Evolutionary conservation across 92 coral and sea anemone genomes (phyloP).

Genomic region (Epizoanthus rinbou): DNA sequence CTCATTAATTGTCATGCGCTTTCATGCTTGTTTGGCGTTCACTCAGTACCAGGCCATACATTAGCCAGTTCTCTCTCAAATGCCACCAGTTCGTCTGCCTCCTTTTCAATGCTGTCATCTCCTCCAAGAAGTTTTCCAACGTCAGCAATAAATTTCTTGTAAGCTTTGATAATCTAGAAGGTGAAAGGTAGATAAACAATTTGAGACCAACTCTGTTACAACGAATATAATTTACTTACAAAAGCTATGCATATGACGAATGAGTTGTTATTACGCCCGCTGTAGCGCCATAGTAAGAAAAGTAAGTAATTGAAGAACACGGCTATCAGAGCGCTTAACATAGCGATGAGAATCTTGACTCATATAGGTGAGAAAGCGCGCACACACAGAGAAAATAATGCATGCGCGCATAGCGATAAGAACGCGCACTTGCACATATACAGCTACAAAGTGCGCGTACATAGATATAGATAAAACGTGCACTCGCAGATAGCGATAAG

Average conservation of each 20-base stretch:
- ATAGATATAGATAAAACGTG: not conserved
- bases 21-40: too few species aligned
- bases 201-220: not conserved
- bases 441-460: not conserved
- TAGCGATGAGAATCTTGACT: too few species aligned
- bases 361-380: too few species aligned
- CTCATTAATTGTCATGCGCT: not conserved
- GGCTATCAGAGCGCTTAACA: too few species aligned
- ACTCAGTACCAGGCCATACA: constrained; percentile 35
- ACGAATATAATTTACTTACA: too few species aligned
- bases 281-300: too few species aligned
- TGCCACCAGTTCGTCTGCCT: constrained; percentile 84
- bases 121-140: constrained; percentile 90
- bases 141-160: constrained; percentile 80
- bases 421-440: not conserved
- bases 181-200: not conserved
- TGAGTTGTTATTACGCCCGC: too few species aligned
- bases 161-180: constrained; percentile 89
- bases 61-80: constrained; percentile 89
- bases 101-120: constrained; percentile 57
- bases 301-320: too few species aligned
- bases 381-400: not conserved
- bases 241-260: too few species aligned
- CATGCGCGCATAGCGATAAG: not conserved
- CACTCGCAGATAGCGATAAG: not conserved